These are phyloP conservation scores for Hemiprocne comata DNA, from an alignment of 2,113 vertebrate species.

Conservation along the genomic window DNA sequence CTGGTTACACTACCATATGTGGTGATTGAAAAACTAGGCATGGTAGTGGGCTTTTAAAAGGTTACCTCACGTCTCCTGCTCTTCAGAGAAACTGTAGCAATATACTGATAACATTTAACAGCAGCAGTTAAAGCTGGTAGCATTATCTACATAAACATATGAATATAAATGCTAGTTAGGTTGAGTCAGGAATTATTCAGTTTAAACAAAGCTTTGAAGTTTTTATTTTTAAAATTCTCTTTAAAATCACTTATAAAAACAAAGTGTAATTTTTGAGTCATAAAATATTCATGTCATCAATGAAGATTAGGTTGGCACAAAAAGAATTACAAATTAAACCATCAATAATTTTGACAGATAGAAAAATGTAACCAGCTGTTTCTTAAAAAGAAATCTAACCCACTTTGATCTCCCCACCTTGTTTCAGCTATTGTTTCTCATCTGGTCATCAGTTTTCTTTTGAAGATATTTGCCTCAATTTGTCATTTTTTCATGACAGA, in stretches of 20 bases:
- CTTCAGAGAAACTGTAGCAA: neutral
- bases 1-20: neutral
- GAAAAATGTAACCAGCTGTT: neutral
- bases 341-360: constrained; percentile 26
- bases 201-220: constrained; percentile 4
- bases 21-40: neutral
- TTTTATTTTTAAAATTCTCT: constrained; percentile 30
- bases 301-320: constrained; percentile 34
- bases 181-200: neutral
- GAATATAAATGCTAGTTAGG: neutral
- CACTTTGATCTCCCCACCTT: neutral
- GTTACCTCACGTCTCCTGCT: neutral
- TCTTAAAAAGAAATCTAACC: constrained; percentile 8
- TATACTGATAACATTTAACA: neutral
- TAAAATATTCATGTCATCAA: neutral
- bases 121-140: neutral
- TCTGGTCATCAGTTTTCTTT: neutral
- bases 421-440: neutral
- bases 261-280: constrained; percentile 9
- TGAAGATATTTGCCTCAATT: neutral
- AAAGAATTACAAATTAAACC: constrained; percentile 46
- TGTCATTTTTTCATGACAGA: constrained; percentile 18
- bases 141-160: neutral
- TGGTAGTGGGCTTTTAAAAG: neutral
- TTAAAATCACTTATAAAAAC: constrained; percentile 33